Conservation (phyloP, 2,888 invertebrate genomes). For the Rhabditoides inermis region DNA sequence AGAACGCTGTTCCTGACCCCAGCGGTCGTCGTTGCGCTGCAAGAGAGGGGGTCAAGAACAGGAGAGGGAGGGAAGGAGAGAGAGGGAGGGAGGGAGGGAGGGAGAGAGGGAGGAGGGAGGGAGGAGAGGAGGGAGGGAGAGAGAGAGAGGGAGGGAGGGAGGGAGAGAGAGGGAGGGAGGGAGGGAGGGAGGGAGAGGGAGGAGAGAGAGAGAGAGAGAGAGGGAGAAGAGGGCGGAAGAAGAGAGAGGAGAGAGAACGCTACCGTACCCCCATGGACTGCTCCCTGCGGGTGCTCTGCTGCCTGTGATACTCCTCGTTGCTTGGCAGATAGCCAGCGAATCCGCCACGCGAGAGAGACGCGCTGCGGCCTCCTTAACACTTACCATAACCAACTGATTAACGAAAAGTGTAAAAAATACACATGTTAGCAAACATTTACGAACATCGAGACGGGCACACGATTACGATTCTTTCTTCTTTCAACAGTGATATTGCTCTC, state of each 20-base stretch:
- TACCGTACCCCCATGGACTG: too few species aligned
- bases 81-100: background rate
- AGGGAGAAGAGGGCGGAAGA: background rate
- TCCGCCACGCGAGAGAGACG: conserved; percentile 34
- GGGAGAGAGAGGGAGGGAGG: background rate
- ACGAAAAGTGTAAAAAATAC: too few species aligned
- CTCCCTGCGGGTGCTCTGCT: conserved; percentile 35
- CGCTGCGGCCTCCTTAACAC: conserved; percentile 37
- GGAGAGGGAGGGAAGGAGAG: background rate
- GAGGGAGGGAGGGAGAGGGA: background rate
- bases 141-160: too few species aligned
- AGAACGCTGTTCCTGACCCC: too few species aligned
- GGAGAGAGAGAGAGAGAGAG: background rate
- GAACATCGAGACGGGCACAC: too few species aligned
- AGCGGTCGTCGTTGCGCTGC: too few species aligned
- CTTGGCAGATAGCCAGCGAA: conserved; percentile 14
- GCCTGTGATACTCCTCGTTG: conserved; percentile 35
- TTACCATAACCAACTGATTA: background rate
- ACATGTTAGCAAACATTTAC: too few species aligned
- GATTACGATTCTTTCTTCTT: too few species aligned
- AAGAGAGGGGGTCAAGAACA: background rate
- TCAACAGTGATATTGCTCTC: too few species aligned
- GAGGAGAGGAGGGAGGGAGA: background rate
- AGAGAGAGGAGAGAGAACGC: background rate
- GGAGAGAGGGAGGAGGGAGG: background rate